These are phyloP conservation scores for Apantesis nais DNA, from an alignment of 2,888 invertebrate species.

Conservation along the genomic window DNA sequence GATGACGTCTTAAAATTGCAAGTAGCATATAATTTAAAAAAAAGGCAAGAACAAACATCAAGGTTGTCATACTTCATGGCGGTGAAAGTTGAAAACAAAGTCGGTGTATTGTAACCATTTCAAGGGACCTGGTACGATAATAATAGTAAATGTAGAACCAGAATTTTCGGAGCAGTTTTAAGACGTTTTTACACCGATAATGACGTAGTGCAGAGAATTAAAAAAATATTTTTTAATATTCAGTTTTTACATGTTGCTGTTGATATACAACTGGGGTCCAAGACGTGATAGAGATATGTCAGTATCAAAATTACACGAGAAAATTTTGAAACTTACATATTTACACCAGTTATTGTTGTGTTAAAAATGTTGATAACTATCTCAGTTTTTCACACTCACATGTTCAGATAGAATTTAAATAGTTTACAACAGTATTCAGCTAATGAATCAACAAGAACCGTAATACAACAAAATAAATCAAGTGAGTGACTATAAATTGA, in stretches of 20 bases:
- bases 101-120: slow-evolving; percentile 16
- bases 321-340: slow-evolving; percentile 50
- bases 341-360: slow-evolving; percentile 48
- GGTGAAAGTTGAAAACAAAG: slow-evolving; percentile 9
- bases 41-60: slow-evolving; percentile 8
- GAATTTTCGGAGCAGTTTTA: slow-evolving; percentile 33
- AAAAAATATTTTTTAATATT: slow-evolving; percentile 72
- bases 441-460: not conserved
- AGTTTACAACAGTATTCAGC: not conserved
- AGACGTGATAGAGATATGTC: slow-evolving; percentile 64
- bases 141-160: slow-evolving; percentile 47
- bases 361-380: slow-evolving; percentile 36
- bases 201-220: slow-evolving; percentile 67
- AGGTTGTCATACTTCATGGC: not conserved
- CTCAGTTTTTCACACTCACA: slow-evolving; percentile 42
- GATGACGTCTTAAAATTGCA: slow-evolving; percentile 40
- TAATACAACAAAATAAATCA: not conserved
- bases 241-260: slow-evolving; percentile 77
- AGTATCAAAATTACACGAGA: slow-evolving; percentile 55
- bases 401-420: slow-evolving; percentile 21
- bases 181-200: slow-evolving; percentile 32
- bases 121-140: slow-evolving; percentile 47
- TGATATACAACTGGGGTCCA: slow-evolving; percentile 79
- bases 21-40: slow-evolving; percentile 29
- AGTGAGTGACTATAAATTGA: not conserved